Evolutionary conservation across 2,113 vertebrate species (phyloP).

Genomic region (Upupa epops): DNA sequence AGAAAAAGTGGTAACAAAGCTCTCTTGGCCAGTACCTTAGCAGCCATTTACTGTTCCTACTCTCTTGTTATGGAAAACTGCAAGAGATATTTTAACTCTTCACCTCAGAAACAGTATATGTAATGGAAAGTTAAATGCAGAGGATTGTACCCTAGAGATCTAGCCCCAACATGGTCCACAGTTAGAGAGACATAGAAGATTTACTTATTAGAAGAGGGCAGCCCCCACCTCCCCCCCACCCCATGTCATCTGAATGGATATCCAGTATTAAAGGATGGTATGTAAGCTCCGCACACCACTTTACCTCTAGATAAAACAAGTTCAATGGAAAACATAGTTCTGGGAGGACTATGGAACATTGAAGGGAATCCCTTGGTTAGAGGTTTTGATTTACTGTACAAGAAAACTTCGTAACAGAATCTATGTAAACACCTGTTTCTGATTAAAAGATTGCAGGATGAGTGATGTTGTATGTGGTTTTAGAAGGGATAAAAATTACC

Average conservation of each 20-base stretch:
- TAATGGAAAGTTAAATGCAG: neutral
- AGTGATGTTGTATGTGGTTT: constrained; percentile 51
- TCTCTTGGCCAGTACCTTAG: neutral
- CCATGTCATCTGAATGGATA: neutral
- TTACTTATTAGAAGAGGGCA: neutral
- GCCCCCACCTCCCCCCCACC: no score
- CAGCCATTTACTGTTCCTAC: neutral
- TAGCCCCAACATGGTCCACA: neutral
- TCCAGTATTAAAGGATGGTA: neutral
- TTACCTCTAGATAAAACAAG: neutral
- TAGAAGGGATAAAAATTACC: neutral
- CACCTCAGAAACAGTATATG: neutral
- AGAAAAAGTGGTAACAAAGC: neutral
- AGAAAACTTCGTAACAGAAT: neutral
- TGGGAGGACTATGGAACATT: neutral
- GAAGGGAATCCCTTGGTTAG: neutral
- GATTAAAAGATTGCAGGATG: neutral
- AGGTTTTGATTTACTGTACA: neutral
- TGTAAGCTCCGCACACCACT: neutral
- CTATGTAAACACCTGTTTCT: neutral
- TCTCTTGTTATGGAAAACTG: neutral
- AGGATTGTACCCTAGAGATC: neutral
- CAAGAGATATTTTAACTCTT: neutral
- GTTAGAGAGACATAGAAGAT: neutral
- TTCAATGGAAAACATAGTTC: neutral